Percentiles rank a stretch among this genome's conserved stretches.
Evolutionary conservation across 2,797 vertebrate species (phyloP).

Genomic region (Sebastes ruberrimus): DNA sequence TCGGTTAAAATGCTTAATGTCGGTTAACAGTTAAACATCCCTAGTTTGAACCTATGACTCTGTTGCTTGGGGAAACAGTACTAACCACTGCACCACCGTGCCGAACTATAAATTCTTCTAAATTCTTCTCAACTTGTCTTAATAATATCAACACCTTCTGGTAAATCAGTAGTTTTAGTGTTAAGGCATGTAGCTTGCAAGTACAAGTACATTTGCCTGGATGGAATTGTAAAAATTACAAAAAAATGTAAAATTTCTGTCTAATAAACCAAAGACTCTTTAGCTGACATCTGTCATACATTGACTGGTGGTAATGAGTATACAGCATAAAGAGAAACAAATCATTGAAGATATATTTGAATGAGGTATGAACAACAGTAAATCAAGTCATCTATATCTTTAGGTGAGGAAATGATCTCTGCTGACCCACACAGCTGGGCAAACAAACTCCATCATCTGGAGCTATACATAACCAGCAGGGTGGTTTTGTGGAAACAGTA

Average conservation of each 20-base stretch:
- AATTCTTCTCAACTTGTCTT: not conserved
- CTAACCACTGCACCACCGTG: no score
- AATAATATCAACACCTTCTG: not conserved
- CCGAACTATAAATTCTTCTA: not conserved
- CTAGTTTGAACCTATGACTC: no score
- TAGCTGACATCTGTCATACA: not conserved
- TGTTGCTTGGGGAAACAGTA: no score
- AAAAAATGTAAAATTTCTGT: not conserved
- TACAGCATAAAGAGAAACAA: not conserved
- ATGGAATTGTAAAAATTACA: not conserved
- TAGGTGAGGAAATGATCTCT: constrained; percentile 5
- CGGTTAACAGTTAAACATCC: no score
- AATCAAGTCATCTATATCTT: not conserved
- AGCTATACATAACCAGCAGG: constrained; percentile 4
- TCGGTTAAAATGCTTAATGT: no score
- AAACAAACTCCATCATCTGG: constrained; percentile 45
- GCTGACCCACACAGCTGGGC: constrained; percentile 16
- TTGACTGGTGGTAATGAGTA: not conserved
- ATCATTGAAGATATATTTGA: not conserved
- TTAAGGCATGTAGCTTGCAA: not conserved
- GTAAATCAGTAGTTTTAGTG: not conserved
- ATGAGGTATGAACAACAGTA: not conserved
- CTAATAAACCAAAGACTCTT: not conserved
- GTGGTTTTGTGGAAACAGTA: constrained; percentile 4
- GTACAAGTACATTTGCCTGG: not conserved